Conservation (phyloP, 37 sponge, comb jelly and placozoan species). For the Petrosia ficiformis region DNA sequence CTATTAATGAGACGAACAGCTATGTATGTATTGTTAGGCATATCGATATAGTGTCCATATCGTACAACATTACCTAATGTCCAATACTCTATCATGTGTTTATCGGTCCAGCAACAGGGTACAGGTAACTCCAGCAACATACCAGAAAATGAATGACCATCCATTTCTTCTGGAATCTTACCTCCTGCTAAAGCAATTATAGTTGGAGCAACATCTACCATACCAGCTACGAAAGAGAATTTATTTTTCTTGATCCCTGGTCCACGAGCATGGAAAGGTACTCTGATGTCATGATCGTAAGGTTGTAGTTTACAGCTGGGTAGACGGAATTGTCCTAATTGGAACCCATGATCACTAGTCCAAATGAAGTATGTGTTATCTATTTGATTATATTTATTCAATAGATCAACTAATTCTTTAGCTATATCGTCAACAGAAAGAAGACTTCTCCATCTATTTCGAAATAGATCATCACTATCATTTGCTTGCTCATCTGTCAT, state of each 20-base stretch:
- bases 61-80: slow-evolving; percentile 62
- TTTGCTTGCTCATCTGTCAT: slow-evolving; percentile 12
- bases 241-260: slow-evolving; percentile 41
- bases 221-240: slow-evolving; percentile 56
- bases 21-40: slow-evolving; percentile 74
- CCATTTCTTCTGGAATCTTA: slow-evolving; percentile 44
- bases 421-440: slow-evolving; percentile 83
- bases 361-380: slow-evolving; percentile 66
- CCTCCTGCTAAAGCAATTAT: slow-evolving; percentile 57
- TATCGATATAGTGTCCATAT: slow-evolving; percentile 58
- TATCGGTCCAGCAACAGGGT: slow-evolving; percentile 10
- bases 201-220: slow-evolving; percentile 77
- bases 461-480: slow-evolving; percentile 57
- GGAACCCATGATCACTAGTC: slow-evolving; percentile 87
- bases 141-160: slow-evolving; percentile 66
- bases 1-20: slow-evolving; percentile 63
- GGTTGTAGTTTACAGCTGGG: slow-evolving; percentile 77
- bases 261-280: slow-evolving; percentile 58
- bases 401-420: slow-evolving; percentile 24
- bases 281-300: slow-evolving; percentile 77
- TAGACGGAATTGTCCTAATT: slow-evolving; percentile 73
- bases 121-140: slow-evolving; percentile 1
- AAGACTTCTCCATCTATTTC: slow-evolving; percentile 65
- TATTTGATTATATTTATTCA: slow-evolving; percentile 33
- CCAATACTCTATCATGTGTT: slow-evolving; percentile 75